These are phyloP conservation scores for Neopipo cinnamomea DNA, from an alignment of 2,113 vertebrate genomes.

Conservation along the genomic window DNA sequence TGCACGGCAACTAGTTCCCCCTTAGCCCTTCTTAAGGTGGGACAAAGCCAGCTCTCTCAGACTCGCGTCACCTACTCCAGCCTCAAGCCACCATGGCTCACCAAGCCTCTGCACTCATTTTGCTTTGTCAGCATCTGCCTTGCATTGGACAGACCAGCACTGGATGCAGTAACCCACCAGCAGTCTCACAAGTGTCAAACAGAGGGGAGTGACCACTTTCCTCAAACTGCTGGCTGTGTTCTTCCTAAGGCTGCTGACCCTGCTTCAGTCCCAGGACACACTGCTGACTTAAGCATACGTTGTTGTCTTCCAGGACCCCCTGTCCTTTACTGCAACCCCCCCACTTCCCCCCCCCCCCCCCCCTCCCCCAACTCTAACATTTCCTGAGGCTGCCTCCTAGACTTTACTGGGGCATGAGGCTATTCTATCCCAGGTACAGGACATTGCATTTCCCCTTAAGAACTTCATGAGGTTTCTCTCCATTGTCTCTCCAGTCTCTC, in stretches of 20 bases:
- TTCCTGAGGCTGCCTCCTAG: background rate
- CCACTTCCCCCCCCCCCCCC: too few species aligned
- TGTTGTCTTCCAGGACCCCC: background rate
- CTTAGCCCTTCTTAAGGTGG: background rate
- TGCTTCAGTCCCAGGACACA: background rate
- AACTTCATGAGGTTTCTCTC: background rate
- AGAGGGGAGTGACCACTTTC: background rate
- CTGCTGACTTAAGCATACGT: background rate
- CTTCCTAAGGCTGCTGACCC: background rate
- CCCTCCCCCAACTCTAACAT: background rate
- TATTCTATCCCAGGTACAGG: background rate
- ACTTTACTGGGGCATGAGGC: accelerated
- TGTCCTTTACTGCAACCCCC: background rate
- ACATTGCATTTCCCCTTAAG: background rate
- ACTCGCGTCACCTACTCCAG: background rate
- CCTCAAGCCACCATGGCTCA: accelerated
- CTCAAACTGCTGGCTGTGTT: background rate
- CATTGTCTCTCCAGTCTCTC: background rate
- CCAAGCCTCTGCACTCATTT: background rate
- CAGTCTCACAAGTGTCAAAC: background rate
- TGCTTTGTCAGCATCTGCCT: background rate
- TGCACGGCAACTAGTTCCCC: accelerated
- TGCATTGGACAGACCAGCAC: background rate
- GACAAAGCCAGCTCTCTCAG: background rate
- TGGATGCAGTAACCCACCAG: background rate